Evolutionary conservation across 1,140 invertebrate genomes (phyloP).

Genomic region (Plodia interpunctella): DNA sequence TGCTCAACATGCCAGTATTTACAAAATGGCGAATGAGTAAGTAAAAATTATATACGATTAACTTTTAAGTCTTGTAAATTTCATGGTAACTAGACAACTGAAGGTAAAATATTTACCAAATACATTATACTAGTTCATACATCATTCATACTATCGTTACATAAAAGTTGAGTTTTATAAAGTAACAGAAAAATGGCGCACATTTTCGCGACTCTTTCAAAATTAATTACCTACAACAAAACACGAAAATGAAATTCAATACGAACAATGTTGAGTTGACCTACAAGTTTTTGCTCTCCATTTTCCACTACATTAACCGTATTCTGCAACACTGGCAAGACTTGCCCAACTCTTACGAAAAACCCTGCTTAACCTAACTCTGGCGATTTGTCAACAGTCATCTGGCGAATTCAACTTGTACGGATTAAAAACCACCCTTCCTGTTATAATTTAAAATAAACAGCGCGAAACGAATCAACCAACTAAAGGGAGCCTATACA

Average conservation of each 20-base stretch:
- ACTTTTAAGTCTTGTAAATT: too few species aligned
- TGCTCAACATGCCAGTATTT: too few species aligned
- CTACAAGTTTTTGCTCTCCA: slow-evolving; percentile 9
- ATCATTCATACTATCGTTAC: too few species aligned
- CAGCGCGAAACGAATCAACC: slow-evolving; percentile 66
- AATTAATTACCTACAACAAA: too few species aligned
- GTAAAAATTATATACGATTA: too few species aligned
- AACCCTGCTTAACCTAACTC: background rate
- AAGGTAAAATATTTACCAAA: too few species aligned
- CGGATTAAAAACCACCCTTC: slow-evolving; percentile 40
- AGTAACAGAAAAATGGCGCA: too few species aligned
- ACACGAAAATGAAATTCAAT: slow-evolving; percentile 4
- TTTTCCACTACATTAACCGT: slow-evolving; percentile 10
- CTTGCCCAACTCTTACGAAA: background rate
- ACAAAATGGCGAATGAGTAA: too few species aligned
- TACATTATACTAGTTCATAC: too few species aligned
- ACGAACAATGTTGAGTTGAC: slow-evolving; percentile 13
- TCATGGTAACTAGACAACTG: too few species aligned
- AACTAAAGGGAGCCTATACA: slow-evolving; percentile 41
- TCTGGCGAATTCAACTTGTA: slow-evolving; percentile 18
- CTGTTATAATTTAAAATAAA: slow-evolving; percentile 71
- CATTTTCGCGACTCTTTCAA: too few species aligned
- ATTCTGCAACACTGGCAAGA: background rate
- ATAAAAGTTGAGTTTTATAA: too few species aligned
- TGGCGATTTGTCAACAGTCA: slow-evolving; percentile 16